A percentile compares a stretch with the other conserved stretches of the same genome.
Conservation (phyloP, 2,113 vertebrate species). For the Pavo muticus region DNA sequence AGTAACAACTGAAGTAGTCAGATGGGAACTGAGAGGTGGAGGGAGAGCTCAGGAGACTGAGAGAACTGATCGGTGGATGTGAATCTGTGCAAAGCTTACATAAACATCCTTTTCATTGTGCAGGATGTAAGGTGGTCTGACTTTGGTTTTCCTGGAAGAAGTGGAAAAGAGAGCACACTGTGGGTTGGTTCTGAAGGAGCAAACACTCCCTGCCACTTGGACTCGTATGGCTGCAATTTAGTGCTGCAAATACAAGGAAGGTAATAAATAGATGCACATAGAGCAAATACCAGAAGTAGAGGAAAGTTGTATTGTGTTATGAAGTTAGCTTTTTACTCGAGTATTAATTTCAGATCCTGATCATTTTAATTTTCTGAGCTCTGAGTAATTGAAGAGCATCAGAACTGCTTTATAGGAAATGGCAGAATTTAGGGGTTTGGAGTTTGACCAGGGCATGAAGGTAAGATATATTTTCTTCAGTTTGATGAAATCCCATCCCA, state of each 20-base stretch:
- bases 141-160: conserved; percentile 91
- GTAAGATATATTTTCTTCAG: neutral
- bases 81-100: neutral
- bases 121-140: conserved; percentile 93
- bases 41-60: neutral
- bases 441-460: neutral
- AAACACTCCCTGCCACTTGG: conserved; percentile 94
- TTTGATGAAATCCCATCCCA: neutral
- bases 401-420: neutral
- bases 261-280: conserved; percentile 71
- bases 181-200: conserved; percentile 93
- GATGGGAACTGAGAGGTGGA: neutral
- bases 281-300: neutral
- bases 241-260: conserved; percentile 96
- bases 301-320: neutral
- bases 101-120: conserved; percentile 35
- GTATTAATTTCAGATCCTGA: neutral
- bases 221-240: conserved; percentile 95
- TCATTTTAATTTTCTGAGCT: conserved; percentile 17
- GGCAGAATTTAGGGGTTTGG: neutral
- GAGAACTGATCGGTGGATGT: neutral
- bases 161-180: conserved; percentile 90
- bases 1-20: neutral
- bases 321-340: neutral
- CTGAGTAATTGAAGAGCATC: neutral